A percentile compares a stretch with the other conserved stretches of the same genome.
Evolutionary conservation across 2,113 vertebrate species (phyloP).

Genomic region (Sapajus apella): DNA sequence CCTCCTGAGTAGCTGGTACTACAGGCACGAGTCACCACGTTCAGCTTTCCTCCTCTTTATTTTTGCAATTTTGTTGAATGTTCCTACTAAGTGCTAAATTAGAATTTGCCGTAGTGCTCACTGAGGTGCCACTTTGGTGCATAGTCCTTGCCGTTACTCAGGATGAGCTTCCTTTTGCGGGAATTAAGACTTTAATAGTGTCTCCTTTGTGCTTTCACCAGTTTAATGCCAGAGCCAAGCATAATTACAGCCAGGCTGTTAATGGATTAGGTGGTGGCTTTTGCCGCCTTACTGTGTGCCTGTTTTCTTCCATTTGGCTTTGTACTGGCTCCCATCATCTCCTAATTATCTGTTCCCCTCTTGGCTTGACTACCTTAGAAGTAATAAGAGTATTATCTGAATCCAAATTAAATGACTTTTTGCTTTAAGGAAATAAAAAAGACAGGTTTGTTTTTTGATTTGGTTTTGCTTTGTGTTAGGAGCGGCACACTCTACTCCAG

Average conservation of each 20-base stretch:
- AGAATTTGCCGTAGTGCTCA: constrained; percentile 73
- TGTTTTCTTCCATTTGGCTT: constrained; percentile 64
- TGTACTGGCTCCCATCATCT: constrained; percentile 67
- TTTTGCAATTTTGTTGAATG: constrained; percentile 37
- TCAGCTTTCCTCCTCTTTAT: background rate
- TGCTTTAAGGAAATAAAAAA: constrained; percentile 71
- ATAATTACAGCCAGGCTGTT: constrained; percentile 74
- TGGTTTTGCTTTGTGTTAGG: constrained; percentile 59
- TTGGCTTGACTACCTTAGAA: constrained; percentile 71
- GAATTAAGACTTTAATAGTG: constrained; percentile 77
- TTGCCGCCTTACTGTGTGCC: constrained; percentile 66
- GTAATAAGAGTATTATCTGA: constrained; percentile 73
- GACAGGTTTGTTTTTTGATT: background rate
- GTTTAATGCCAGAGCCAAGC: constrained; percentile 72
- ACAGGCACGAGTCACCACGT: background rate
- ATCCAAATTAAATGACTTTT: constrained; percentile 77
- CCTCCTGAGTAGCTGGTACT: background rate
- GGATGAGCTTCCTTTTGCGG: constrained; percentile 70
- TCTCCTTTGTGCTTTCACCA: constrained; percentile 74
- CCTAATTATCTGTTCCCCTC: constrained; percentile 79
- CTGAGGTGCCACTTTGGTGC: constrained; percentile 71
- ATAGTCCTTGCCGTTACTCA: constrained; percentile 63
- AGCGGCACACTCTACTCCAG: background rate
- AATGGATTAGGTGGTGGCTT: constrained; percentile 72
- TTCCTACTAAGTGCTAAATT: constrained; percentile 79